A percentile compares a stretch with the other conserved stretches of the same genome.
Evolutionary conservation across 2,888 invertebrate species (phyloP).

Genomic region (Oligia fasciuncula): DNA sequence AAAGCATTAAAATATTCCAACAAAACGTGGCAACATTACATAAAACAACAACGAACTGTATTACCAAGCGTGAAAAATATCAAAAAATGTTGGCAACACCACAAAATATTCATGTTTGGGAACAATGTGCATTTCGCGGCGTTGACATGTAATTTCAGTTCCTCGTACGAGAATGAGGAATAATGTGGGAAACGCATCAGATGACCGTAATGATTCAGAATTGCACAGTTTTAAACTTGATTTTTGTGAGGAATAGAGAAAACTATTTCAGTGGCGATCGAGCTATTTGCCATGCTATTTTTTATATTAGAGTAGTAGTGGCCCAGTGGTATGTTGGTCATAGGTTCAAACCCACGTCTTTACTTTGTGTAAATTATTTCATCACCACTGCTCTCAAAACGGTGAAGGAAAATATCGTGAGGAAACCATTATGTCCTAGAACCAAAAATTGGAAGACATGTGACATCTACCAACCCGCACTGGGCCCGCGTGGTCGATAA

Average conservation of each 20-base stretch:
- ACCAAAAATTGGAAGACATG: too few relatives aligned
- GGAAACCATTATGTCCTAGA: too few relatives aligned
- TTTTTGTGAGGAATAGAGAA: not conserved
- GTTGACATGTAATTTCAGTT: constrained; percentile 81
- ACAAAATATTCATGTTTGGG: constrained; percentile 53
- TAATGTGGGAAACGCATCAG: constrained; percentile 60
- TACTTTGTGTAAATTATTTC: too few relatives aligned
- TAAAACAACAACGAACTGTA: constrained; percentile 40
- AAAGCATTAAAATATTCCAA: constrained; percentile 41
- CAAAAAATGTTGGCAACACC: constrained; percentile 56
- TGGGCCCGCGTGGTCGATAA: too few relatives aligned
- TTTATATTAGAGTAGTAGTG: not conserved
- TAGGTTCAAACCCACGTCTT: too few relatives aligned
- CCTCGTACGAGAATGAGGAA: constrained; percentile 61
- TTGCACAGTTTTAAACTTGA: not conserved
- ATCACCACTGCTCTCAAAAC: too few relatives aligned
- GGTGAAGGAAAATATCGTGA: too few relatives aligned
- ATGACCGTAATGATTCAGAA: constrained; percentile 31
- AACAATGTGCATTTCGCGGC: constrained; percentile 76
- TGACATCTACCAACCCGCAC: too few relatives aligned
- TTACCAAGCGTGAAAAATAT: constrained; percentile 58
- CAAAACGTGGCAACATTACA: constrained; percentile 43
- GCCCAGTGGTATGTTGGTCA: too few relatives aligned
- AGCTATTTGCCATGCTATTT: not conserved
- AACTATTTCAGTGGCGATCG: not conserved